Base-by-base conservation (phyloP, 2,797 vertebrate genomes). In the Potorous gilbertii region DNA sequence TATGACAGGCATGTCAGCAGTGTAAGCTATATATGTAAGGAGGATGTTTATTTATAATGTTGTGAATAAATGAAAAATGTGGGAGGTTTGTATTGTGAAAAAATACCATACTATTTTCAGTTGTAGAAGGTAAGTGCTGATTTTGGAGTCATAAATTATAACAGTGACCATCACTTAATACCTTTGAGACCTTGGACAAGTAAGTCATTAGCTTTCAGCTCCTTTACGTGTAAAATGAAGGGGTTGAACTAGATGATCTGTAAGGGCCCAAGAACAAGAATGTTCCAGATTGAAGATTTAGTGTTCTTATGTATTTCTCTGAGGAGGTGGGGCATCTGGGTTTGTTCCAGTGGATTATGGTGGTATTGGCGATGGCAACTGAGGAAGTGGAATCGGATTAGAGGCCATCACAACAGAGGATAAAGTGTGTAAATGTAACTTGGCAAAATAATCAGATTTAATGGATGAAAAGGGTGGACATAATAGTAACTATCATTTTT, bases 401-500 rank as follows among this genome's bases (percentile, higher is more conserved):
- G 40, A 87, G 40, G 21, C 40, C 24, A 11, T 50, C 11, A 9
- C 46, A 46, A 27, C 74, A 87, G 40, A 50, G 66, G 66, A 34
- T 21, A 87, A n/a, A 74, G 5, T 40, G 8, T 74, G 6, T 74
- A 40, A 81, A 6, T 4, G 0, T 87, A 81, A 81, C n/a, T 81
- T 81, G 66, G n/a, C n/a, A 46, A 24, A 46, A 74, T 2, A 50
- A 27, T 24, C 74, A 46, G 31, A 27, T 24, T 87, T 87, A 46
- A 27, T 87, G 27, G 40, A 50, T 50, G 21, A 50, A 50, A 87
- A 50, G 18, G 66, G n/a, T 24, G 40, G 40, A 27, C 24, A 46
- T 46, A 46, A 46, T 87, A 87, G 74, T 91, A 93, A 81, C 81
- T 94, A 50, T 31, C 55, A 54, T 66, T 91, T 95, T 56, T 91